Evolutionary conservation across 2,113 vertebrate genomes (phyloP).

Genomic region (Galeopterus variegatus): DNA sequence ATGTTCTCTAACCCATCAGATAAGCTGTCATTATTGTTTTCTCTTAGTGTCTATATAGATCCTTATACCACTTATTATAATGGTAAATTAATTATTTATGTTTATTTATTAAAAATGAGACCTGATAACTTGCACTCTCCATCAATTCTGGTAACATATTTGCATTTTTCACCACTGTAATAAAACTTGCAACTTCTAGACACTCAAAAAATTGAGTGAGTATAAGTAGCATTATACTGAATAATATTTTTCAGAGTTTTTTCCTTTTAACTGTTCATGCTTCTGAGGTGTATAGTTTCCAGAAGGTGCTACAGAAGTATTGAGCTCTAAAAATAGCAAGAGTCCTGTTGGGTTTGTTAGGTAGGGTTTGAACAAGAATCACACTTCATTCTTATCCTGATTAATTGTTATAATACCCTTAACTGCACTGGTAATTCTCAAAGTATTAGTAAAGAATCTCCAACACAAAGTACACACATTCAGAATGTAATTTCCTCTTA

Average conservation of each 20-base stretch:
- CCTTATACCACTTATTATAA: neutral
- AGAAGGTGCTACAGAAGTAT: neutral
- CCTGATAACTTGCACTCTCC: neutral
- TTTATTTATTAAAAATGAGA: neutral
- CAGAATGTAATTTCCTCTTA: neutral
- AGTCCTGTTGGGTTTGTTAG: neutral
- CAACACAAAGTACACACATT: neutral
- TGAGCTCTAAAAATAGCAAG: neutral
- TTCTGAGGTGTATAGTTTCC: neutral
- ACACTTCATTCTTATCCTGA: neutral
- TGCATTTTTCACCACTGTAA: neutral
- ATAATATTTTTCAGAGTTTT: neutral
- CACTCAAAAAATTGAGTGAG: neutral
- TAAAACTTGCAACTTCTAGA: constrained; percentile 28
- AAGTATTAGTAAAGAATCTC: constrained; percentile 23
- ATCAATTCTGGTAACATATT: neutral
- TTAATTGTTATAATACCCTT: neutral
- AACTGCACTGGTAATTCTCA: constrained; percentile 27
- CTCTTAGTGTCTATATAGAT: neutral
- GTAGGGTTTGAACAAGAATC: constrained; percentile 19
- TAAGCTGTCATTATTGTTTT: neutral
- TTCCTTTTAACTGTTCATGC: neutral
- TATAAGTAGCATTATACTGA: neutral
- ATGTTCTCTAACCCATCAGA: neutral
- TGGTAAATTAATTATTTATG: neutral